Evolutionary conservation across 2,113 vertebrate species (phyloP), one percentile per base, ranked within the genome.

Genomic region (Etheostoma cragini): DNA sequence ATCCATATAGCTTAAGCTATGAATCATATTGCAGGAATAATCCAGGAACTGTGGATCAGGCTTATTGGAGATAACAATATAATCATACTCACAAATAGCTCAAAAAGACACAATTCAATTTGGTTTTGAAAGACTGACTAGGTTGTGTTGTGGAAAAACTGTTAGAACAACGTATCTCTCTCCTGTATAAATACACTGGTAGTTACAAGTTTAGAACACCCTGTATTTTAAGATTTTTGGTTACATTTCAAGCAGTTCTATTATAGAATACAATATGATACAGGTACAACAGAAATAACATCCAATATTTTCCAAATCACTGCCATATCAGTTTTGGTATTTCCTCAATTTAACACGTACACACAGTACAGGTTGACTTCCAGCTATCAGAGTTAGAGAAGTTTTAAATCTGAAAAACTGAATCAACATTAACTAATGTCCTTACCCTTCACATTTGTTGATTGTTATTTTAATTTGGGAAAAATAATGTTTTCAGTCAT

Each of bases 21-120:
- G 82, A 87, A 71, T 90, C 82, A 87, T 81, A 64, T n/a, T 64
- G 76, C 76, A 78, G 60, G 62, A 89, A 78, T 87, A 87, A 90
- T 82, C 82, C 82, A 75, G 61, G 57, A 83, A 50, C 15, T 70
- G 84, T 78, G 74, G 80, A 76, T 86, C 61, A 82, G 81, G 79
- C 79, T 90, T 81, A 80, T 50, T 73, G 77, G 33, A 79, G 67
- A 76, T 72, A 72, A 76, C 72, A 72, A 61, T 58, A 80, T 53
- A 81, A 80, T 76, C 71, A 82, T 19, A 65, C 33, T 19, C 71
- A 83, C 77, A 86, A 86, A 76, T 68, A 13, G 53, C 67, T 64
- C 72, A 86, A 85, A 86, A 75, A 81, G 60, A 49, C 54, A 54
- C 60, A 78, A 82, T 90, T 80, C 60, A 88, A 68, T 88, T 88